Base-by-base conservation (phyloP, 2,797 vertebrate genomes). In the Sitta carolinensis region DNA sequence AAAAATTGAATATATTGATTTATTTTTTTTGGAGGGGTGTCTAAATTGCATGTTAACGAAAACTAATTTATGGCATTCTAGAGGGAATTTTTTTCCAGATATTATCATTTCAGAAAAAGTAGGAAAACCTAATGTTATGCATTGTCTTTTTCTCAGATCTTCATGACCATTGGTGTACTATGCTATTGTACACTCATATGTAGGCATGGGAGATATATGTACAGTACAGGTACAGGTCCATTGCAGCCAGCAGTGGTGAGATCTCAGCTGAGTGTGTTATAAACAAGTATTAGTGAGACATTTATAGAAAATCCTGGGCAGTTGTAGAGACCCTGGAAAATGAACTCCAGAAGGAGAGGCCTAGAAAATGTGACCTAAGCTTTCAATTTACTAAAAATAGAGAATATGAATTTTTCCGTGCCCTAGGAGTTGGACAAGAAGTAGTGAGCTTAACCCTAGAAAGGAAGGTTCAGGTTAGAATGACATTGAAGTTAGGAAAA, bases 21-120 rank as follows among this genome's bases (percentile, higher is more conserved):
- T 38, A 9, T 8, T 16, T 36, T 58, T 26, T 57, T 43, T 7
- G 1, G 16, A 18, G 1, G 3, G 4, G 16, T 1, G 7, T 87
- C 11, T 68, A 22, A 26, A 45, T 42, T 3, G 1, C 5, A 12
- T 25, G 7, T 68, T 68, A 75, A 62, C 57, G 54, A 78, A 70
- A 90, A 48, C 1, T 36, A 22, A 55, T 73, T 55, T 69, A 14
- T 45, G 13, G 27, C 47, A 30, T 42, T 45, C 16, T 11, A 11
- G 14, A 61, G 19, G 18, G n/a, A 30, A 75, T 38, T 3, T 3
- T 87, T 83, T 84, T 16, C 5, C 3, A n/a, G 57, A 30, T 51
- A 57, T 11, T 29, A 57, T 10, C 12, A 21, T 84, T 83, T 47
- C 62, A 58, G 54, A 36, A 84, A 63, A 72, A 42, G 5, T 13